Evolutionary conservation across 2,113 vertebrate species (phyloP), one percentile per base, ranked within the genome.

Genomic region (Oophaga pumilio): DNA sequence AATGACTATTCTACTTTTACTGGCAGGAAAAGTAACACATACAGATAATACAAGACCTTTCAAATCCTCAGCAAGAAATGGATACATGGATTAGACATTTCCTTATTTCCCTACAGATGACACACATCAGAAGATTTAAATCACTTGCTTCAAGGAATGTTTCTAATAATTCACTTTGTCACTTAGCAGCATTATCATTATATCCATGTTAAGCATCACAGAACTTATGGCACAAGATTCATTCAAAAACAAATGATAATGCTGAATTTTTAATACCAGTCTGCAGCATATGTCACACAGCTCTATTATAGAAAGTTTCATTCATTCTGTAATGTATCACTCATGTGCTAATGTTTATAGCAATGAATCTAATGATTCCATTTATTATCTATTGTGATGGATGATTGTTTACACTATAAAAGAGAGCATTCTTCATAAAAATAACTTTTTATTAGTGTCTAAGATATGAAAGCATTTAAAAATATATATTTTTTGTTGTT

Each of bases 221-320:
- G 66, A 56, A 28, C 50, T 71, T 69, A 56, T 84, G 52, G 66
- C 82, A 84, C 43, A 84, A 84, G 26, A 84, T 71, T 84, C 50
- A 73, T 73, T 84, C 71, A 84, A 84, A 84, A 84, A 73, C 50
- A 84, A 84, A 84, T 68, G 82, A 84, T 71, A 33, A 84, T 84
- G 66, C 53, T 18, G 49, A 68, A 57, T 69, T 84, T 53, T 56
- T 28, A 50, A 84, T 69, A 69, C 15, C 17, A 84, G 50, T 71
- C 53, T 57, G 66, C 17, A 14, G 5, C 82, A 84, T 57, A 69
- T 84, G 66, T 84, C 82, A 84, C 24, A 10, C 43, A 13, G 81
- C 11, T 84, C 28, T 33, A 53, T 71, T 69, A 56, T 57, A 18
- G n/a, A 84, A 53, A 53, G 17, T 84, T 22, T 71, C 15, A 57